Evolutionary conservation across 2,888 invertebrate species (phyloP).

Genomic region (Drosophila fungiperda): DNA sequence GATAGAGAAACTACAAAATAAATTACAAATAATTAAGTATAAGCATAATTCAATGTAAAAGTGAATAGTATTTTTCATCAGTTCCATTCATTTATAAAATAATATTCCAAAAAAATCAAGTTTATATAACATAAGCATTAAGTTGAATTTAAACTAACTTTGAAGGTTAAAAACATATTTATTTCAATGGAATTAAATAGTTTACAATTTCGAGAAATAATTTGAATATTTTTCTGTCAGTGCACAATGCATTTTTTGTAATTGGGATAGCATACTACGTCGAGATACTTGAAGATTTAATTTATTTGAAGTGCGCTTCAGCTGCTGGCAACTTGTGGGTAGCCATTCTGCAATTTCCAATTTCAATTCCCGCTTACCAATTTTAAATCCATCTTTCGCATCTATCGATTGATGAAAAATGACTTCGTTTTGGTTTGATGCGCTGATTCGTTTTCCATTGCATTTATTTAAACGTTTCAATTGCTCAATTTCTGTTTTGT

Average conservation of each 20-base stretch:
- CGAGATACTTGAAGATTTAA: constrained; percentile 73
- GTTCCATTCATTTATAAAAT: neutral
- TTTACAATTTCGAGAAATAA: neutral
- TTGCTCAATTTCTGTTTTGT: constrained; percentile 62
- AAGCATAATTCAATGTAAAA: neutral
- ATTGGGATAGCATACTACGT: constrained; percentile 66
- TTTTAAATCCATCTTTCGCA: constrained; percentile 41
- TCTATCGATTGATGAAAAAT: constrained; percentile 55
- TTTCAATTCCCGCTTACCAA: constrained; percentile 24
- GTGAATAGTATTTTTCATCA: neutral
- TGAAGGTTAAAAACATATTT: neutral
- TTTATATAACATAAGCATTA: neutral
- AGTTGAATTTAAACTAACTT: neutral
- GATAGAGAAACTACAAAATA: neutral
- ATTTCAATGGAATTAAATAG: neutral
- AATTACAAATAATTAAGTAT: too few species aligned
- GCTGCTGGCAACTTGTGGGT: constrained; percentile 32
- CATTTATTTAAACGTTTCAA: constrained; percentile 73
- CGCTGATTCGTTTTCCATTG: constrained; percentile 65
- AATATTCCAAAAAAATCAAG: neutral
- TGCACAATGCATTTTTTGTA: constrained; percentile 38
- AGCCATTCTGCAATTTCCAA: constrained; percentile 33
- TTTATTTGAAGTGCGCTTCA: constrained; percentile 73
- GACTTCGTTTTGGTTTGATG: constrained; percentile 59
- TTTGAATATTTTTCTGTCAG: neutral